Percentiles rank a stretch among this genome's conserved stretches.
Conservation (phyloP, 2,113 vertebrate genomes). For the Lontra canadensis region DNA sequence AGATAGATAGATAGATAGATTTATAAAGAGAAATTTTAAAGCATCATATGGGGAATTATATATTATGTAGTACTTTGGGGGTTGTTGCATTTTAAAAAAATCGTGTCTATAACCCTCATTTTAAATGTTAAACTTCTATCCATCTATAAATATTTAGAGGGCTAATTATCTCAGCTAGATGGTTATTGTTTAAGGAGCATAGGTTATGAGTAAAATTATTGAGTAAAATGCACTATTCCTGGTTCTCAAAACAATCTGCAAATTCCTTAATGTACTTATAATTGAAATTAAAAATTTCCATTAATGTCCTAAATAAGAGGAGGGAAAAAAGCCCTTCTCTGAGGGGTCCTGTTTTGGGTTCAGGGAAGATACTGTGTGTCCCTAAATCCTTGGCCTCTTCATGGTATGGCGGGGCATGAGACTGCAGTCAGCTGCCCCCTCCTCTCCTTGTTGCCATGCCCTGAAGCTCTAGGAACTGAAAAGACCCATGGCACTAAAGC, state of each 20-base stretch:
- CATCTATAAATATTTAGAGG: not conserved
- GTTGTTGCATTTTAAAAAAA: not conserved
- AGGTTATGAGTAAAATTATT: not conserved
- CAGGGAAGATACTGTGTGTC: not conserved
- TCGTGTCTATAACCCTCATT: not conserved
- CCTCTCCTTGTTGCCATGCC: not conserved
- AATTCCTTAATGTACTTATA: not conserved
- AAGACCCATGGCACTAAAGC: not conserved
- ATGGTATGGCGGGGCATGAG: not conserved
- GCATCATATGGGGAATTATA: not conserved
- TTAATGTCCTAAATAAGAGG: not conserved
- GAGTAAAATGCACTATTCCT: not conserved
- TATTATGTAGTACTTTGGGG: not conserved
- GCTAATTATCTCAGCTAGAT: not conserved
- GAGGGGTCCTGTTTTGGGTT: not conserved
- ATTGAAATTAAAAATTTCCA: not conserved
- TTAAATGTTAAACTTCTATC: not conserved
- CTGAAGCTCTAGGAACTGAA: not conserved
- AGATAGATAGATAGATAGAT: not conserved
- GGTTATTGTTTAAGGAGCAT: not conserved
- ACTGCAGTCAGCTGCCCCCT: not conserved
- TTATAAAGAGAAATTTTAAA: constrained; percentile 4
- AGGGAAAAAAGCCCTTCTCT: not conserved
- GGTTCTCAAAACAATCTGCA: constrained; percentile 28
- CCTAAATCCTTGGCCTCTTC: not conserved